Evolutionary conservation across 2,113 vertebrate species (phyloP).

Genomic region (Acinonyx jubatus): DNA sequence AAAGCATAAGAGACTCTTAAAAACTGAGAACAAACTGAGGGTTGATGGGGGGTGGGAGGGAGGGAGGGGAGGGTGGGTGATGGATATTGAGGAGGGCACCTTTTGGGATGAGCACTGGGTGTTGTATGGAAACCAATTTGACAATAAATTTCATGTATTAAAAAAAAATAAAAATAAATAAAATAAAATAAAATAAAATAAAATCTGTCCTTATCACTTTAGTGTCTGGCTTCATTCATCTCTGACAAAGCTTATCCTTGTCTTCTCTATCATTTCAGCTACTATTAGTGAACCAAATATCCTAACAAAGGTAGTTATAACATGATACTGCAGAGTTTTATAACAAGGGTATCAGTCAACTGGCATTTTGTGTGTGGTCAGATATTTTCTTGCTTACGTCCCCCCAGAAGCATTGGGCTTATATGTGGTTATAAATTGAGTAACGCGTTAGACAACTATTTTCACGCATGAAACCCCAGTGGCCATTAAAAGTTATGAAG

Average conservation of each 20-base stretch:
- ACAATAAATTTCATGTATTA: too few relatives aligned
- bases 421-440: conserved; percentile 6
- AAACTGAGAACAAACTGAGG: too few relatives aligned
- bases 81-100: too few relatives aligned
- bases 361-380: neutral
- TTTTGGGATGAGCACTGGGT: too few relatives aligned
- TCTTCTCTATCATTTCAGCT: neutral
- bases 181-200: neutral
- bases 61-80: too few relatives aligned
- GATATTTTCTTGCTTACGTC: neutral
- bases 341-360: neutral
- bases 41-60: too few relatives aligned
- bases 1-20: too few relatives aligned
- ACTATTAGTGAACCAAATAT: neutral
- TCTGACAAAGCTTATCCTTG: neutral
- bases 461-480: neutral
- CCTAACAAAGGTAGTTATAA: neutral
- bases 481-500: neutral
- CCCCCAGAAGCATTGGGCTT: neutral
- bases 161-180: too few relatives aligned
- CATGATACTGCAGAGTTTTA: neutral
- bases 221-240: neutral
- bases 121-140: too few relatives aligned
- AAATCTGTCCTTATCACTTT: neutral
- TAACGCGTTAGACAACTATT: neutral